Conservation (phyloP, 2,888 invertebrate genomes). For the Abscondita cerata region DNA sequence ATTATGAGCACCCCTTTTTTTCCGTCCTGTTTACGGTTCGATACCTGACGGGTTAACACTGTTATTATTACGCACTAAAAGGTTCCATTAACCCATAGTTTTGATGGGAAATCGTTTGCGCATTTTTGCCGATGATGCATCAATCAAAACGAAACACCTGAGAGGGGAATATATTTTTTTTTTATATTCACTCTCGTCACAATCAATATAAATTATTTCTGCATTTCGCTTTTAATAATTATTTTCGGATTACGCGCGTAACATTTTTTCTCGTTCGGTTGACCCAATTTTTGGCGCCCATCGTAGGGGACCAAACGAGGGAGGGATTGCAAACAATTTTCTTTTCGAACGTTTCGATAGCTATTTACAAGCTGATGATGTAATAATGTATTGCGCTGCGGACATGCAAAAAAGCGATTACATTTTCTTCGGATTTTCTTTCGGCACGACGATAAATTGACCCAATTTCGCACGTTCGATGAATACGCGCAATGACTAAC, state of each 20-base stretch:
- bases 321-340: background rate
- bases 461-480: background rate
- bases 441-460: constrained; percentile 6
- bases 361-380: constrained; percentile 30
- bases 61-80: constrained; percentile 33
- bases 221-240: constrained; percentile 23
- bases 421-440: constrained; percentile 19
- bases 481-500: constrained; percentile 19
- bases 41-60: constrained; percentile 23
- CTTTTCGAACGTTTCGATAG: background rate
- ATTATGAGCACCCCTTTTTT: constrained; percentile 24
- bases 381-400: constrained; percentile 22
- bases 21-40: constrained; percentile 29
- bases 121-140: constrained; percentile 31
- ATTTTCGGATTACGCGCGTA: constrained; percentile 23
- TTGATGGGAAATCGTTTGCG: constrained; percentile 33
- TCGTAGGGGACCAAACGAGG: background rate
- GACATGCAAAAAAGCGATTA: constrained; percentile 33
- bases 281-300: background rate
- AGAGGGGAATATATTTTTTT: no score
- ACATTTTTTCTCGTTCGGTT: constrained; percentile 7
- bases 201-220: constrained; percentile 35
- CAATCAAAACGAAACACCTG: constrained; percentile 31
- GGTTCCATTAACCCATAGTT: constrained; percentile 35
- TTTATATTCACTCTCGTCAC: background rate